phyloP scores from a whole-genome alignment of 2,888 invertebrate genomes.

The Dasypolia templi region DNA sequence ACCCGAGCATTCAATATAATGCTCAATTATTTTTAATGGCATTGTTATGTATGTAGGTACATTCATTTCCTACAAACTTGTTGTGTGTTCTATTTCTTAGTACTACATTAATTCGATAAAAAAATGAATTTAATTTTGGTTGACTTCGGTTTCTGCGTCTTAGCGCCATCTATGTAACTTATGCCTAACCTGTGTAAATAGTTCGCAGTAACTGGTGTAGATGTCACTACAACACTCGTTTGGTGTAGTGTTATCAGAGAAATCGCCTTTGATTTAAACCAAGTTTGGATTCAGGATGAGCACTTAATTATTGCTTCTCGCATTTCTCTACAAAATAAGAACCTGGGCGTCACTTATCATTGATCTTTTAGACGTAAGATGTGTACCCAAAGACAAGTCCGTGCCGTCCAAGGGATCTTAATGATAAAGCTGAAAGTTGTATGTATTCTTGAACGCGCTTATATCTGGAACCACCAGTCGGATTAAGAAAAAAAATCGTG shows the following conservation, averaged over 20 bases:
- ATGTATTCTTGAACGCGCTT: too few species aligned
- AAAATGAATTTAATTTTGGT: neutral
- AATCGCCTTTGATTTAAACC: neutral
- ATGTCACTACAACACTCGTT: slow-evolving; percentile 27
- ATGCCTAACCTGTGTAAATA: neutral
- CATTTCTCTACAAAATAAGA: neutral
- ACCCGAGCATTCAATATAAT: neutral
- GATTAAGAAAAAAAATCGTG: too few species aligned
- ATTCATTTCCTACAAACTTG: neutral
- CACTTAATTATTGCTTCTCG: neutral
- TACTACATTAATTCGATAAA: neutral
- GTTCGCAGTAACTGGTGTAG: neutral
- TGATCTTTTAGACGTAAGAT: neutral
- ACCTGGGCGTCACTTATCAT: neutral
- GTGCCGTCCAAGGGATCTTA: too few species aligned
- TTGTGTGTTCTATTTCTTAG: neutral
- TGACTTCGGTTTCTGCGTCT: neutral
- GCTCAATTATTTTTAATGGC: neutral
- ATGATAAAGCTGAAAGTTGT: neutral
- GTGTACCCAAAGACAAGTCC: too few species aligned
- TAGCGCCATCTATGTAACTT: slow-evolving; percentile 12
- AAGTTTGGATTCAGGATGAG: neutral
- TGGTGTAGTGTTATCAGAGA: neutral
- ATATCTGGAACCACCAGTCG: too few species aligned
- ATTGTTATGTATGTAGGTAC: neutral